Base-by-base conservation (phyloP, 2,797 vertebrate species). In the Adelosebastes latens region DNA sequence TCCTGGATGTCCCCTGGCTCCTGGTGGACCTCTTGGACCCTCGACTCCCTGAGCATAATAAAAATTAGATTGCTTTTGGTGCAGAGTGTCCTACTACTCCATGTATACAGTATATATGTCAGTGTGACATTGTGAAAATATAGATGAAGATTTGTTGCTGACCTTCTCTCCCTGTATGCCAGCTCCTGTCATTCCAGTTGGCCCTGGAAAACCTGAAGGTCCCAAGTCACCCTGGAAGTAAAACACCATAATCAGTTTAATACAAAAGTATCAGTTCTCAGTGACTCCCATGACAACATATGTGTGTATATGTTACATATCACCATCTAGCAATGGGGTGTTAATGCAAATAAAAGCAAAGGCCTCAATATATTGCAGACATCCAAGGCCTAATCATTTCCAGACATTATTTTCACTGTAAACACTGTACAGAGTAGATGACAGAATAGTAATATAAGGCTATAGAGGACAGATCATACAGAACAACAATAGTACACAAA, bases 121-220 rank as follows among this genome's bases (percentile, higher is more conserved):
- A 65, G 10, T 53, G 18, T 42, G 24, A 29, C 24, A 31, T 55
- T 14, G 20, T 27, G 6, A 24, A 80, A 25, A 62, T 67, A 70
- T 11, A 24, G 22, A 56, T 68, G 3, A 72, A 29, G 31, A 31
- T 5, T 52, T 59, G 65, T 31, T 60, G 10, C 79, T 77, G 84
- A 97, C 96, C 96, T 97, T 98, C 78, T 98, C 96, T 88, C 97
- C 96, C 87, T 97, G 96, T 86, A 97, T 96, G 85, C 96, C 97
- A 81, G 87, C 87, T 77, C 96, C 96, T 85, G 95, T 85, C 62
- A 92, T 93, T 80, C 97, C 97, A 91, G 86, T 60, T 82, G 90
- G 94, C 13, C 97, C 97, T 4, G 94, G 91, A 85, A 91, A 91
- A 85, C 97, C 97, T 85, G 94, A 91, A 80, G 94, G 94, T 53